Conservation (phyloP, 2,888 invertebrate species). For the Torymus aiolomorphi region DNA sequence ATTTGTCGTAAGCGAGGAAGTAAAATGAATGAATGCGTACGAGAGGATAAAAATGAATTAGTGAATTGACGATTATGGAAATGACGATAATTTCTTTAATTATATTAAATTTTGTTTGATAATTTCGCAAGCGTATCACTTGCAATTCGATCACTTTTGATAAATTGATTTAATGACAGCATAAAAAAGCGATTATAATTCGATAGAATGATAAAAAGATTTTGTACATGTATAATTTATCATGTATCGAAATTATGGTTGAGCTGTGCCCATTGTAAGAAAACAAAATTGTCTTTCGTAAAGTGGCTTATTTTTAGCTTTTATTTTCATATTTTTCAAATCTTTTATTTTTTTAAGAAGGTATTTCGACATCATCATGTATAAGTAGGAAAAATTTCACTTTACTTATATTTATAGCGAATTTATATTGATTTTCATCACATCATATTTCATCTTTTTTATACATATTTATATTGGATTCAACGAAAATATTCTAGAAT, state of each 20-base stretch:
- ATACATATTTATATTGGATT: constrained; percentile 21
- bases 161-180: too few species aligned
- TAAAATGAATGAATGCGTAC: constrained; percentile 41
- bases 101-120: constrained; percentile 46
- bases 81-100: constrained; percentile 42
- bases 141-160: too few species aligned
- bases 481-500: constrained; percentile 13
- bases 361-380: background rate
- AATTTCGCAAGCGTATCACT: too few species aligned
- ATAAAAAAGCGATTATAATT: too few species aligned
- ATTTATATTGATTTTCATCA: too few species aligned
- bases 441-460: constrained; percentile 6
- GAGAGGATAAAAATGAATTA: constrained; percentile 15
- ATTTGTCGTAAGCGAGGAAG: constrained; percentile 44
- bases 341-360: constrained; percentile 24
- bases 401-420: too few species aligned
- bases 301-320: background rate
- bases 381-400: too few species aligned
- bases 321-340: constrained; percentile 21
- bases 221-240: too few species aligned
- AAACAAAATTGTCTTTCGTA: constrained; percentile 4
- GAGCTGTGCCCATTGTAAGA: too few species aligned
- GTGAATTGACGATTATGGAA: constrained; percentile 21
- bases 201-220: too few species aligned
- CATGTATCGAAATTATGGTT: too few species aligned